A percentile compares a stretch with the other conserved stretches of the same genome.
phyloP scores from a whole-genome alignment of 2,888 invertebrate species.

The Lasioglossum lativentre region DNA sequence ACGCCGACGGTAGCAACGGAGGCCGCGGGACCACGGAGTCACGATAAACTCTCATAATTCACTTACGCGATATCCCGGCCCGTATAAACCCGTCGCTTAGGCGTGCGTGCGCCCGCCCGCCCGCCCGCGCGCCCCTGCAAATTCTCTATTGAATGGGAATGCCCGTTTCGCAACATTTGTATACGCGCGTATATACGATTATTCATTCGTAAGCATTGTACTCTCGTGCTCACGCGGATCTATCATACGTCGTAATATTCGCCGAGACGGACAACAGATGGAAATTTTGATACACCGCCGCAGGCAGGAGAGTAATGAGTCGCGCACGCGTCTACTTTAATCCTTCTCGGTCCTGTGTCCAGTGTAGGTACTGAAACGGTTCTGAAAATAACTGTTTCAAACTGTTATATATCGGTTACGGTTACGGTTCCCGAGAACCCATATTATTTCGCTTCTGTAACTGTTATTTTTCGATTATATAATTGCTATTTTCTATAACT shows the following conservation, averaged over 20 bases:
- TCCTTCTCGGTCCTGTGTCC: background rate
- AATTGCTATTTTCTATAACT: too few relatives aligned
- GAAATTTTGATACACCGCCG: slow-evolving; percentile 56
- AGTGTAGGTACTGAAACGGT: too few relatives aligned
- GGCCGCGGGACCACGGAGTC: slow-evolving; percentile 71
- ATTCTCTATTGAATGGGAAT: slow-evolving; percentile 66
- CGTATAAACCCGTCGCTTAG: slow-evolving; percentile 58
- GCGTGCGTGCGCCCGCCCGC: slow-evolving; percentile 19
- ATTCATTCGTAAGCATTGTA: slow-evolving; percentile 64
- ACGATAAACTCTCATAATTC: slow-evolving; percentile 79
- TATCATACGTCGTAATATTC: slow-evolving; percentile 43
- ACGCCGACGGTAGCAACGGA: slow-evolving; percentile 23
- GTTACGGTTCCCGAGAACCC: too few relatives aligned
- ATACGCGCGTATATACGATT: slow-evolving; percentile 53
- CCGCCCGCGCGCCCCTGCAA: slow-evolving; percentile 42
- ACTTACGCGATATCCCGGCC: slow-evolving; percentile 68
- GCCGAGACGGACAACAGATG: slow-evolving; percentile 50
- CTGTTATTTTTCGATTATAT: too few relatives aligned
- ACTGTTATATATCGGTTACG: too few relatives aligned
- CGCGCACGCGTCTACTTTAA: slow-evolving; percentile 12
- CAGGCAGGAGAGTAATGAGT: slow-evolving; percentile 48
- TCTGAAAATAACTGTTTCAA: too few relatives aligned
- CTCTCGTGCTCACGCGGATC: slow-evolving; percentile 42
- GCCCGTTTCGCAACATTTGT: slow-evolving; percentile 66
- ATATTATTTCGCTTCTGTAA: too few relatives aligned